Evolutionary conservation across 2,113 vertebrate species (phyloP).

Genomic region (Syngnathoides biaculeatus): DNA sequence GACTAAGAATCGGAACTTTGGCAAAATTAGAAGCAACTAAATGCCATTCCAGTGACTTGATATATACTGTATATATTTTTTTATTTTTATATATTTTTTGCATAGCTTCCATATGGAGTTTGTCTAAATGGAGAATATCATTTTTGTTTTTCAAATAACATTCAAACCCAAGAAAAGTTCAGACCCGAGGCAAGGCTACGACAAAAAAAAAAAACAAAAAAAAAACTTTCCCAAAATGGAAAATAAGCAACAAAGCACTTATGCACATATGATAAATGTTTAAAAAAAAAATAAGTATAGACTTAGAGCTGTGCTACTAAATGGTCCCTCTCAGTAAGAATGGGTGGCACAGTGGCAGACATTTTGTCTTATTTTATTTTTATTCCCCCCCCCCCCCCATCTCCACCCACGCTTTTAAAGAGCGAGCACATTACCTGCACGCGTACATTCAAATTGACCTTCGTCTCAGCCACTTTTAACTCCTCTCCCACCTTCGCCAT

Average conservation of each 20-base stretch:
- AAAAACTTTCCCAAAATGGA: conserved; percentile 62
- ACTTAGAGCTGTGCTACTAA: conserved; percentile 26
- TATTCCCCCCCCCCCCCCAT: too few relatives aligned
- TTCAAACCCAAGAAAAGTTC: conserved; percentile 10
- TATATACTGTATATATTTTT: too few relatives aligned
- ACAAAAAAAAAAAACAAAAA: conserved; percentile 42
- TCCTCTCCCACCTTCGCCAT: not conserved
- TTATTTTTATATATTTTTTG: not conserved
- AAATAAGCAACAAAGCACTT: conserved; percentile 49
- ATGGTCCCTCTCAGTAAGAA: conserved; percentile 5
- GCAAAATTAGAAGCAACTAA: not conserved
- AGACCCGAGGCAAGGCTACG: conserved; percentile 52
- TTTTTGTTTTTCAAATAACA: not conserved
- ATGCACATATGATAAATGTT: conserved; percentile 23
- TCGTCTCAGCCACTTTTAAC: conserved; percentile 1
- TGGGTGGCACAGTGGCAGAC: conserved; percentile 32
- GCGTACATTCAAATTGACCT: conserved; percentile 38
- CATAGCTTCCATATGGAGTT: not conserved
- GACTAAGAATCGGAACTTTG: not conserved
- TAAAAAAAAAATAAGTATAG: conserved; percentile 23
- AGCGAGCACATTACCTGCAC: conserved; percentile 9
- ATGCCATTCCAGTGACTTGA: not conserved
- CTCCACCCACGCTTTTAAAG: not conserved
- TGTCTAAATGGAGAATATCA: not conserved
- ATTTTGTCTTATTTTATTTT: not conserved